These are phyloP conservation scores for Phrynosoma platyrhinos DNA, from an alignment of 2,113 vertebrate genomes.

Conservation along the genomic window DNA sequence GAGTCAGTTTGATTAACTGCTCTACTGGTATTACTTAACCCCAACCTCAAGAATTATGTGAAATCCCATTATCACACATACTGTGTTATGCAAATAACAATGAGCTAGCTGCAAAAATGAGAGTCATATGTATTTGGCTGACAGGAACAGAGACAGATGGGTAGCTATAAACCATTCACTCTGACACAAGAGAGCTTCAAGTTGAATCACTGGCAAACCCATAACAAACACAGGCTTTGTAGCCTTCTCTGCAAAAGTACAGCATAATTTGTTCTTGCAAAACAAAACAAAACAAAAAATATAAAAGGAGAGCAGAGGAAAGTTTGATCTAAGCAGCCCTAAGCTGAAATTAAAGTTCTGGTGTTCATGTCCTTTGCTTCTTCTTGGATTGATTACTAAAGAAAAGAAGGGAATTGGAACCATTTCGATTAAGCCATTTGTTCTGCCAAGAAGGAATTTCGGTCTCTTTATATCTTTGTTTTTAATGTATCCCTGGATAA, in stretches of 20 bases:
- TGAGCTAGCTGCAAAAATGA: not conserved
- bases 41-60: accelerated
- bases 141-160: not conserved
- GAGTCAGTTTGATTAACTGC: not conserved
- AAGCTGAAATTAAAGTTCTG: conserved; percentile 40
- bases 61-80: not conserved
- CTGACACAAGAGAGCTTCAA: conserved; percentile 24
- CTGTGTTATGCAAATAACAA: not conserved
- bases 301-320: not conserved
- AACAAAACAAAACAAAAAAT: not conserved
- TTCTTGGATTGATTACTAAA: conserved; percentile 55
- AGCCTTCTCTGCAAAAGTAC: conserved; percentile 46
- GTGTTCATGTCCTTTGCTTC: conserved; percentile 40
- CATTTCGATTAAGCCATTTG: conserved; percentile 26
- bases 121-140: conserved; percentile 1
- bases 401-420: conserved; percentile 42
- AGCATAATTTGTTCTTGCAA: conserved; percentile 44
- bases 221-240: conserved; percentile 15
- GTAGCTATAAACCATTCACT: not conserved
- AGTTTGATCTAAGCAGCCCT: not conserved
- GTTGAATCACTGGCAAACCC: conserved; percentile 34
- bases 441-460: conserved; percentile 13
- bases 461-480: not conserved
- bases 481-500: not conserved
- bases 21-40: not conserved